Conservation (phyloP, 2,113 vertebrate genomes). For the Peromyscus californicus region DNA sequence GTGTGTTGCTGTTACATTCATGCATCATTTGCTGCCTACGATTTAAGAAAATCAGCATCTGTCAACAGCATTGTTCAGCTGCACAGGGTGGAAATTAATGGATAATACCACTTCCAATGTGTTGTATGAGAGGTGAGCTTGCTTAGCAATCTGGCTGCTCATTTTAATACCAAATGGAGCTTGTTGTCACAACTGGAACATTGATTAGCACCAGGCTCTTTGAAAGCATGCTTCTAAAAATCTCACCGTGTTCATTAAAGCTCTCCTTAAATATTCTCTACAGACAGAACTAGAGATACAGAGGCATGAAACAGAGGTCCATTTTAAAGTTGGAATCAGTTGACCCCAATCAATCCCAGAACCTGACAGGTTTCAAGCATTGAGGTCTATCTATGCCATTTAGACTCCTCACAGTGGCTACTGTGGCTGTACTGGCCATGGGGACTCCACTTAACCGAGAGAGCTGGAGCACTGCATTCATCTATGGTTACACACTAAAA, state of each 20-base stretch:
- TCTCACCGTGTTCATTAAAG: background rate
- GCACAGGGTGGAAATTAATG: slow-evolving; percentile 79
- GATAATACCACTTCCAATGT: slow-evolving; percentile 72
- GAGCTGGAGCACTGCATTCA: background rate
- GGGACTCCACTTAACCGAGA: background rate
- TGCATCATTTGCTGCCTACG: slow-evolving; percentile 82
- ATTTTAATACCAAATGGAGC: slow-evolving; percentile 57
- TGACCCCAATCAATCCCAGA: background rate
- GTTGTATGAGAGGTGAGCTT: slow-evolving; percentile 71
- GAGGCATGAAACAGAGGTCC: background rate
- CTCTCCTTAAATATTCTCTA: slow-evolving; percentile 51
- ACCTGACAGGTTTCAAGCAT: background rate
- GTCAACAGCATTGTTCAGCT: slow-evolving; percentile 80
- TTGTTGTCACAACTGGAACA: slow-evolving; percentile 57
- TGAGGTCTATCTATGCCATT: background rate
- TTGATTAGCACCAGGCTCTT: background rate
- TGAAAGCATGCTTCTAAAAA: slow-evolving; percentile 57
- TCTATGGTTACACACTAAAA: background rate
- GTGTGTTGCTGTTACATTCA: slow-evolving; percentile 78
- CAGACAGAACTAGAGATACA: slow-evolving; percentile 4
- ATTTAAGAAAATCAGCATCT: slow-evolving; percentile 85
- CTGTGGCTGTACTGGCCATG: background rate
- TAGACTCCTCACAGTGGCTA: background rate
- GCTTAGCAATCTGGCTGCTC: slow-evolving; percentile 66
- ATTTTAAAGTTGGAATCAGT: background rate